phyloP scores from a whole-genome alignment of 2,888 invertebrate species.

The Philereme vetulata region DNA sequence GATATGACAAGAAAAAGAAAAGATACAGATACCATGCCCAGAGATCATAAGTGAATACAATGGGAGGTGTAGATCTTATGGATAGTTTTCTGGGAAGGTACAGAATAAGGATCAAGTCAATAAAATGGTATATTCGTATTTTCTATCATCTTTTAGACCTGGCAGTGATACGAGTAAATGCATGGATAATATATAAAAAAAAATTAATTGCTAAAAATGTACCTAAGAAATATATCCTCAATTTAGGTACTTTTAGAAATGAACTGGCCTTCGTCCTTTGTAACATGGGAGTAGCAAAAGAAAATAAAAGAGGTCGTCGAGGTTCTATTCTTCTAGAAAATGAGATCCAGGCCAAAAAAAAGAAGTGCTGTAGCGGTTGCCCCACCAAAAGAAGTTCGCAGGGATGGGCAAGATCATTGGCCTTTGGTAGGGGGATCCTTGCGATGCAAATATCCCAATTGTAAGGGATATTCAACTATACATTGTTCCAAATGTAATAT shows the following conservation, averaged over 20 bases:
- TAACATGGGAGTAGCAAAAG: slow-evolving; percentile 24
- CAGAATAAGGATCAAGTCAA: slow-evolving; percentile 45
- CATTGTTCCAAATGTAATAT: slow-evolving; percentile 35
- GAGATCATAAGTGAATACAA: slow-evolving; percentile 45
- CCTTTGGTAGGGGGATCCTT: slow-evolving; percentile 36
- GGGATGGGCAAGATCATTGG: slow-evolving; percentile 35
- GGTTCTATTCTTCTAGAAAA: slow-evolving; percentile 37
- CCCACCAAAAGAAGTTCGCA: slow-evolving; percentile 37
- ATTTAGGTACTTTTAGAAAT: slow-evolving; percentile 29
- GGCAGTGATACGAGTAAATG: too few species aligned
- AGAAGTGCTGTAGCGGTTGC: slow-evolving; percentile 37
- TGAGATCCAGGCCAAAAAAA: slow-evolving; percentile 41
- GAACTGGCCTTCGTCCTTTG: slow-evolving; percentile 33
- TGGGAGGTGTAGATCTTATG: too few species aligned
- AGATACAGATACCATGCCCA: slow-evolving; percentile 48
- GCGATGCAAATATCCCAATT: slow-evolving; percentile 38
- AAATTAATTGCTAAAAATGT: slow-evolving; percentile 35
- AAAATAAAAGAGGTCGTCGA: slow-evolving; percentile 40
- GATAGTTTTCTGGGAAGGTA: slow-evolving; percentile 37
- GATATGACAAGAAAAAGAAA: slow-evolving; percentile 42
- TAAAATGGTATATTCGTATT: slow-evolving; percentile 42
- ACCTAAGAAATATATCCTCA: slow-evolving; percentile 31
- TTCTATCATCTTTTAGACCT: slow-evolving; percentile 37
- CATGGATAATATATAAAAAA: too few species aligned
- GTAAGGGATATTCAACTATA: slow-evolving; percentile 39